Conservation (phyloP, 1,140 invertebrate genomes). For the Calycopis cecrops region DNA sequence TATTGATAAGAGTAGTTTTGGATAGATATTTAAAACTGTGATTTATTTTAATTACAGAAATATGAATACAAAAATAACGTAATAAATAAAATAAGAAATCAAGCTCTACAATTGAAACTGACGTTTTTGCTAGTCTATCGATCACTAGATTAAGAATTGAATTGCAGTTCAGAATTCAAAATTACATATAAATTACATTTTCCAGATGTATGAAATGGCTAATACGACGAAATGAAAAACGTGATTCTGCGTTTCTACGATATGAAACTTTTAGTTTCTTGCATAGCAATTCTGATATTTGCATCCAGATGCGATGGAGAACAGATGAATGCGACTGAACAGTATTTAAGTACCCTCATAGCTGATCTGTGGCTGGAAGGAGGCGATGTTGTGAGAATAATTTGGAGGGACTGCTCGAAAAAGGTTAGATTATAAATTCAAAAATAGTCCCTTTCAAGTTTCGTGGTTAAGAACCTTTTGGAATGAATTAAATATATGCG, state of each 20-base stretch:
- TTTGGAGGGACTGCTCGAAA: constrained; percentile 71
- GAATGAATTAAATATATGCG: too few relatives aligned
- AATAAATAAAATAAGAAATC: too few relatives aligned
- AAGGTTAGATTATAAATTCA: constrained; percentile 41
- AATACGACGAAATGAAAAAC: constrained; percentile 38
- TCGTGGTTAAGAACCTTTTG: too few relatives aligned
- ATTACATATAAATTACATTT: constrained; percentile 10
- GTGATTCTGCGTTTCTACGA: constrained; percentile 31
- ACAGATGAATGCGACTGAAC: constrained; percentile 39
- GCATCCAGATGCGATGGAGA: constrained; percentile 33
- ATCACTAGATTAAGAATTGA: too few relatives aligned
- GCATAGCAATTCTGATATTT: constrained; percentile 29
- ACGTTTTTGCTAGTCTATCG: too few relatives aligned
- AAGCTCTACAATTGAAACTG: too few relatives aligned
- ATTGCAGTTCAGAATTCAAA: too few relatives aligned
- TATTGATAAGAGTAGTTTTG: too few relatives aligned
- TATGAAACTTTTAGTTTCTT: constrained; percentile 33
- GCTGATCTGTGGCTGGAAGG: constrained; percentile 69
- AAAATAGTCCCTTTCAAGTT: too few relatives aligned
- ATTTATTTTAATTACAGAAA: too few relatives aligned
- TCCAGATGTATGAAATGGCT: constrained; percentile 33
- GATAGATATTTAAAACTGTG: too few relatives aligned
- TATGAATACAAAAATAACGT: too few relatives aligned
- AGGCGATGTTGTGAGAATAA: constrained; percentile 54
- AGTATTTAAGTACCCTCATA: constrained; percentile 55